Evolutionary conservation across 35 echinoderm and acorn worm genomes (phyloP).

Genomic region (Heliocidaris tuberculata): DNA sequence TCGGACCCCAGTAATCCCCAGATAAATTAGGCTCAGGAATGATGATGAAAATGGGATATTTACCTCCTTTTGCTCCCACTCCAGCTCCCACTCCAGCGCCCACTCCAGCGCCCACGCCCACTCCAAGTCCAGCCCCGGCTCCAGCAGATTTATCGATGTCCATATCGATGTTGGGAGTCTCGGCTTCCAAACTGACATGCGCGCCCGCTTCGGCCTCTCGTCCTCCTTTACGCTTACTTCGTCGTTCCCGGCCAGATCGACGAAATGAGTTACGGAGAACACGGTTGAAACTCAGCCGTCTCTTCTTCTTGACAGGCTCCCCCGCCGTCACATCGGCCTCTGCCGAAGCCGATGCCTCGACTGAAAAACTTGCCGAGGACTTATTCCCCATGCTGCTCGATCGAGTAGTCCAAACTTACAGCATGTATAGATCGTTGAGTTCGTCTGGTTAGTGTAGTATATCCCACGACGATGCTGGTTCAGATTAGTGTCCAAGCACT

Average conservation of each 20-base stretch:
- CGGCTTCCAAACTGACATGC: constrained; percentile 13
- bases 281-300: constrained; percentile 43
- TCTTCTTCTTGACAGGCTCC: constrained; percentile 47
- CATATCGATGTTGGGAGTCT: constrained; percentile 34
- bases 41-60: constrained; percentile 28
- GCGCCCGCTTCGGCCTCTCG: constrained; percentile 26
- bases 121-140: not conserved
- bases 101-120: constrained; percentile 13
- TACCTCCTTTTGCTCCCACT: constrained; percentile 16
- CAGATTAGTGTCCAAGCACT: constrained; percentile 19
- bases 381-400: constrained; percentile 43
- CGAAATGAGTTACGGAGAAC: constrained; percentile 35
- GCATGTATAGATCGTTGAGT: constrained; percentile 29
- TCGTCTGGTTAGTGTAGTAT: not conserved
- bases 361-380: constrained; percentile 15
- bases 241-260: constrained; percentile 45
- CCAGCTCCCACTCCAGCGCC: not conserved
- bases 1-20: not conserved
- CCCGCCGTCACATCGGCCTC: constrained; percentile 44
- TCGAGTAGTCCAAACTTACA: constrained; percentile 41
- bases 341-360: constrained; percentile 40
- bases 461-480: constrained; percentile 1
- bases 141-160: not conserved
- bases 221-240: constrained; percentile 36
- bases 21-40: not conserved